phyloP scores from a whole-genome alignment of 2,888 invertebrate genomes.

The Platycheirus albimanus region DNA sequence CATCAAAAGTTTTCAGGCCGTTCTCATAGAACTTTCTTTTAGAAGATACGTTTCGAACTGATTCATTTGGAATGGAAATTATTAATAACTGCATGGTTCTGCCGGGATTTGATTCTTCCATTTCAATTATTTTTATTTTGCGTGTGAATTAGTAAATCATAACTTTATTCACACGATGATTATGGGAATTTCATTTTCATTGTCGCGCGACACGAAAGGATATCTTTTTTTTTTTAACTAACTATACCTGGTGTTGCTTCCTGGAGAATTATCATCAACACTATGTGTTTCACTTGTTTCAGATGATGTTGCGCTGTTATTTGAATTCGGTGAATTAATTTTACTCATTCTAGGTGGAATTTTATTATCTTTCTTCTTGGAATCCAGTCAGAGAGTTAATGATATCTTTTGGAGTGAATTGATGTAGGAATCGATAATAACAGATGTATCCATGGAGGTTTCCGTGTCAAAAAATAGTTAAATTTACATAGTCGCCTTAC shows the following conservation, averaged over 20 bases:
- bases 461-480: constrained; percentile 10
- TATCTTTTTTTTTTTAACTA: background rate
- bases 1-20: constrained; percentile 12
- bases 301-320: constrained; percentile 80
- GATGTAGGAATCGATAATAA: constrained; percentile 41
- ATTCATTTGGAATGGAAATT: constrained; percentile 4
- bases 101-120: background rate
- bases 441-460: constrained; percentile 52
- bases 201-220: constrained; percentile 48
- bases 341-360: constrained; percentile 60
- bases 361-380: constrained; percentile 14
- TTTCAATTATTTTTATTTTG: constrained; percentile 1
- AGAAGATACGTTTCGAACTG: constrained; percentile 39
- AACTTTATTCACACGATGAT: constrained; percentile 30
- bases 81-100: background rate
- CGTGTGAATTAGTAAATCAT: constrained; percentile 53
- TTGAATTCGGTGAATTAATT: constrained; percentile 73
- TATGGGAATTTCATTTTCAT: constrained; percentile 49
- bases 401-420: too few species aligned
- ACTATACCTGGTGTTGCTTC: constrained; percentile 53
- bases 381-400: too few species aligned
- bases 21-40: background rate
- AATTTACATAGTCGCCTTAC: background rate
- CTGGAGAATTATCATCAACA: constrained; percentile 78
- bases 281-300: constrained; percentile 81